Conservation (phyloP, 2,113 vertebrate genomes). For the Amia ocellicauda region DNA sequence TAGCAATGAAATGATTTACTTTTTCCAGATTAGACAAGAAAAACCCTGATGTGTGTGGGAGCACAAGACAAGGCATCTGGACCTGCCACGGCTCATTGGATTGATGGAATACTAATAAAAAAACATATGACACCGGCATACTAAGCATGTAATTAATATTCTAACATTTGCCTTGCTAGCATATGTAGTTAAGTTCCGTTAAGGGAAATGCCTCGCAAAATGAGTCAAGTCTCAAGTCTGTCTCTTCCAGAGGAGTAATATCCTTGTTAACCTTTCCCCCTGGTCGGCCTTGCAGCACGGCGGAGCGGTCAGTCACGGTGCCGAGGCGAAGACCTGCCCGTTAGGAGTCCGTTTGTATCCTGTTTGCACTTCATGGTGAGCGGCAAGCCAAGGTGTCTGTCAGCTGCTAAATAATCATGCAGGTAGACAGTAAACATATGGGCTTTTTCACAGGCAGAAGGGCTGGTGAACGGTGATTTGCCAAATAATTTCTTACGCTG, state of each 20-base stretch:
- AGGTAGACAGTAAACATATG: slow-evolving; percentile 14
- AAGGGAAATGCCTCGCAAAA: slow-evolving; percentile 32
- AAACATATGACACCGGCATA: slow-evolving; percentile 61
- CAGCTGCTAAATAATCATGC: slow-evolving; percentile 19
- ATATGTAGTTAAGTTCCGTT: slow-evolving; percentile 44
- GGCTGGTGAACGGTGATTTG: slow-evolving; percentile 3
- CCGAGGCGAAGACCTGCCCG: slow-evolving; percentile 2
- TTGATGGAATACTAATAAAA: slow-evolving; percentile 71
- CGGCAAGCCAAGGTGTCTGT: slow-evolving; percentile 14
- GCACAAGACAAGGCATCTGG: slow-evolving; percentile 53
- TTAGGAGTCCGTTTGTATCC: slow-evolving; percentile 16
- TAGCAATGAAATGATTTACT: no score
- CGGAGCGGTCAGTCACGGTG: slow-evolving; percentile 15
- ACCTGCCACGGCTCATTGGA: slow-evolving; percentile 55
- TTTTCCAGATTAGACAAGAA: no score
- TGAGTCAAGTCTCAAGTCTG: slow-evolving; percentile 30
- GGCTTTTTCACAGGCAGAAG: slow-evolving; percentile 3
- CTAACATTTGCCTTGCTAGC: slow-evolving; percentile 54
- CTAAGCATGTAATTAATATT: slow-evolving; percentile 63
- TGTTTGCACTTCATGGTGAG: slow-evolving; percentile 2
- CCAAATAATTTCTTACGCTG: slow-evolving; percentile 16
- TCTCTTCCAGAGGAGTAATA: slow-evolving; percentile 39
- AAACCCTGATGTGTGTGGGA: slow-evolving; percentile 17
- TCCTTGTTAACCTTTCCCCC: slow-evolving; percentile 60
- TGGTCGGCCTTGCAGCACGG: slow-evolving; percentile 12